Percentiles rank a stretch among this genome's conserved stretches.
phyloP scores from a whole-genome alignment of 2,888 invertebrate genomes.

The Aelia acuminata region DNA sequence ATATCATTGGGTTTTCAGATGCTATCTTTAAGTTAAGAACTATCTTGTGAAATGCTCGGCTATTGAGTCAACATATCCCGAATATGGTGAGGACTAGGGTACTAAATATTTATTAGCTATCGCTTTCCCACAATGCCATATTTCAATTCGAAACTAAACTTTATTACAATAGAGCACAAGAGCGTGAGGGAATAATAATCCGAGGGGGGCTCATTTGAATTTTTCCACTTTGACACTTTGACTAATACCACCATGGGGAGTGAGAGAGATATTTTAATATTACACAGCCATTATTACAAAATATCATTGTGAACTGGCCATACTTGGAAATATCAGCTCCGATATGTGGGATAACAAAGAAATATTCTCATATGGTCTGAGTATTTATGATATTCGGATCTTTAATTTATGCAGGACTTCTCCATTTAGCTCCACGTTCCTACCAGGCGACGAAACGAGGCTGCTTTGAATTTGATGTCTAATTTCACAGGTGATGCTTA shows the following conservation, averaged over 20 bases:
- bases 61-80: conserved; percentile 29
- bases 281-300: conserved; percentile 7
- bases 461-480: background rate
- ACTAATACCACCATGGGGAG: background rate
- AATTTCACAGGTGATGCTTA: background rate
- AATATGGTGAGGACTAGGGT: background rate
- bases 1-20: background rate
- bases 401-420: background rate
- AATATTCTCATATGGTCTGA: background rate
- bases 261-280: background rate
- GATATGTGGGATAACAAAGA: background rate
- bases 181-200: conserved; percentile 33
- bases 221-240: conserved; percentile 37
- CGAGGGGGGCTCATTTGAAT: conserved; percentile 7
- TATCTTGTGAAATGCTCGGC: background rate
- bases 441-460: background rate
- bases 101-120: conserved; percentile 35
- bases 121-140: conserved; percentile 6
- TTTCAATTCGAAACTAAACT: conserved; percentile 33
- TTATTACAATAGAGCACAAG: conserved; percentile 20
- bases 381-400: background rate
- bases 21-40: background rate
- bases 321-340: background rate
- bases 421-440: background rate
- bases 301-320: background rate